These are phyloP conservation scores for Phania funesta DNA, from an alignment of 2,888 invertebrate genomes.

Conservation along the genomic window DNA sequence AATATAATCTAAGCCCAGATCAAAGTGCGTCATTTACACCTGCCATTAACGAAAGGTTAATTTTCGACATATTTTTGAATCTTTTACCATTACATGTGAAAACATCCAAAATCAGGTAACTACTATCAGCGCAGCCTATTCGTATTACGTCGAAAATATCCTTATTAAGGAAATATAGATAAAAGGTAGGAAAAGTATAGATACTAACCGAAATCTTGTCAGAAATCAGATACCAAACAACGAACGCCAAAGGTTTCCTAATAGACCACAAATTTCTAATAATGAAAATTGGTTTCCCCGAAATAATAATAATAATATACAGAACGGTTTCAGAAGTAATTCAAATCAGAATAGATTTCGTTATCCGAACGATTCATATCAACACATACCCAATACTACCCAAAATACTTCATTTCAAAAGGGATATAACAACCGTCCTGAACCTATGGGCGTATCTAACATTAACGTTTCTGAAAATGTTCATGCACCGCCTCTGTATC, in stretches of 20 bases:
- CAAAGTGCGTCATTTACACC: conserved; percentile 34
- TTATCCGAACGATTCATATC: too few relatives aligned
- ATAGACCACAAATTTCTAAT: not conserved
- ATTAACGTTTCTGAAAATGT: conserved; percentile 19
- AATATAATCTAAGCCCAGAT: conserved; percentile 32
- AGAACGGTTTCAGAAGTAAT: not conserved
- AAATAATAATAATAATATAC: not conserved
- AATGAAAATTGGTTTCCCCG: not conserved
- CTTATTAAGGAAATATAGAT: conserved; percentile 44
- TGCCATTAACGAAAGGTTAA: conserved; percentile 39
- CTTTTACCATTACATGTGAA: conserved; percentile 45
- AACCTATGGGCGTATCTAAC: conserved; percentile 11
- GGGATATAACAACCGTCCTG: not conserved
- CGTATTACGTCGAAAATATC: conserved; percentile 46
- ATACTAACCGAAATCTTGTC: not conserved
- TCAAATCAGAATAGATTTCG: not conserved
- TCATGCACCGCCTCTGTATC: conserved; percentile 21
- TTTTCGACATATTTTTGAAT: conserved; percentile 53
- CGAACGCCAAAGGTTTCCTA: not conserved
- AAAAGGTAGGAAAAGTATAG: not conserved
- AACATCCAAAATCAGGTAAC: conserved; percentile 54
- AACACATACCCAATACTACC: too few relatives aligned
- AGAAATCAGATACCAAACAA: not conserved
- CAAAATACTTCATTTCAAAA: not conserved
- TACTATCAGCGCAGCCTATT: conserved; percentile 29